Percentiles rank a stretch among this genome's conserved stretches.
Conservation (phyloP, 2,888 invertebrate species). For the Trachelus stipa region DNA sequence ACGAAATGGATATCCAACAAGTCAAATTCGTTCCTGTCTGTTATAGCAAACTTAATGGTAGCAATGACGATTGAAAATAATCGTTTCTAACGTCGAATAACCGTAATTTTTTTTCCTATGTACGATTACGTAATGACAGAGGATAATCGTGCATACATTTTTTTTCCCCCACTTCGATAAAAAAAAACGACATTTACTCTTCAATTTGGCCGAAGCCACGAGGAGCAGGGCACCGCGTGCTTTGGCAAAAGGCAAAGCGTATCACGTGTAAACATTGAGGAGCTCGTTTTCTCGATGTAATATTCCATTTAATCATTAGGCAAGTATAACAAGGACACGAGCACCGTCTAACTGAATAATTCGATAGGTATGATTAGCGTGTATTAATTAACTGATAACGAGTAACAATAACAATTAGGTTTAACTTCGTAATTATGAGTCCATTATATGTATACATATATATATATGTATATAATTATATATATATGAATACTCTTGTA, state of each 20-base stretch:
- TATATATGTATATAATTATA: no score
- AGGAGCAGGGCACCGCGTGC: background rate
- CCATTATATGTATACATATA: background rate
- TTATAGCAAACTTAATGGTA: background rate
- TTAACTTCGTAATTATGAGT: background rate
- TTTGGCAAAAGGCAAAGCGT: background rate
- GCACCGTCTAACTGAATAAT: background rate
- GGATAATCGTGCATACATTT: background rate
- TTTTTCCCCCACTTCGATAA: no score
- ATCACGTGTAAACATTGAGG: background rate
- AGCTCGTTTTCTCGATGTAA: background rate
- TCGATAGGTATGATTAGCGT: background rate
- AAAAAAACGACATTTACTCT: background rate
- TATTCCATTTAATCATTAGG: background rate
- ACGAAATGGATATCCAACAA: background rate
- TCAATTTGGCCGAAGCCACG: background rate
- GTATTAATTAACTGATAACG: background rate
- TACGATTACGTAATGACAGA: background rate
- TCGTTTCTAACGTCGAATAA: background rate
- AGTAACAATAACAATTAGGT: background rate
- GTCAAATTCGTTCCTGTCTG: background rate
- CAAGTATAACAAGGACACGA: background rate
- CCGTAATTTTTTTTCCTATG: background rate
- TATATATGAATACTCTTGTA: no score
- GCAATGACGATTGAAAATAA: background rate